phyloP scores from a whole-genome alignment of 2,797 vertebrate species.

The Lepidocolaptes lacrymiger region DNA sequence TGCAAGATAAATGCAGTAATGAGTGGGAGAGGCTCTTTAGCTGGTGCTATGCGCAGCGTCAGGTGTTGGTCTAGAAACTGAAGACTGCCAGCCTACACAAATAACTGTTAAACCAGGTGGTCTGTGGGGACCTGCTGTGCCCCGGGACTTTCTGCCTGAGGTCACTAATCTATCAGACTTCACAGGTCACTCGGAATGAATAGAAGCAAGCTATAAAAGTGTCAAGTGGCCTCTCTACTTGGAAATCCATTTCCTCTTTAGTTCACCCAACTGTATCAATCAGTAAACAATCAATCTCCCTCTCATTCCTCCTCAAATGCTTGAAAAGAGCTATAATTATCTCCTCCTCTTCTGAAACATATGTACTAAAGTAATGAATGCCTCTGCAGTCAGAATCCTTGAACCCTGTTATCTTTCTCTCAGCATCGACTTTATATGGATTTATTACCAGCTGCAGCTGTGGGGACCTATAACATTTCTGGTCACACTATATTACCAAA shows the following conservation, averaged over 20 bases:
- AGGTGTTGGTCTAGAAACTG: background rate
- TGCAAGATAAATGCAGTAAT: background rate
- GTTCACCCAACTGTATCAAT: constrained; percentile 36
- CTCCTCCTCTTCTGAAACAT: background rate
- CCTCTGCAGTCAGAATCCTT: background rate
- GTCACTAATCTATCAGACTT: constrained; percentile 47
- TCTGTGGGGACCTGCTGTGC: background rate
- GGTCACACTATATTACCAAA: background rate
- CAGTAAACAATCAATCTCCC: constrained; percentile 40
- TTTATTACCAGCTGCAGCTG: background rate
- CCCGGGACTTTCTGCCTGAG: background rate
- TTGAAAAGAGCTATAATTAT: constrained; percentile 22
- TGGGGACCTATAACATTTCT: background rate
- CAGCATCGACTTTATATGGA: background rate
- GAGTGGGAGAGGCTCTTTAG: background rate
- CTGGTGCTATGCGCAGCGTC: background rate
- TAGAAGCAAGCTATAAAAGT: constrained; percentile 40
- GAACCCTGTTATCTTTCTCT: constrained; percentile 7
- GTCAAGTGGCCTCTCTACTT: constrained; percentile 49
- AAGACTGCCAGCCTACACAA: background rate
- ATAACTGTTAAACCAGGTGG: background rate
- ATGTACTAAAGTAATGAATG: background rate
- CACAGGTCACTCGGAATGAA: constrained; percentile 42
- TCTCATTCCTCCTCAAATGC: background rate
- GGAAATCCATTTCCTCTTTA: constrained; percentile 54